Percentiles rank a stretch among this genome's conserved stretches.
phyloP scores from a whole-genome alignment of 1,140 invertebrate genomes.

The Oedothorax gibbosus region DNA sequence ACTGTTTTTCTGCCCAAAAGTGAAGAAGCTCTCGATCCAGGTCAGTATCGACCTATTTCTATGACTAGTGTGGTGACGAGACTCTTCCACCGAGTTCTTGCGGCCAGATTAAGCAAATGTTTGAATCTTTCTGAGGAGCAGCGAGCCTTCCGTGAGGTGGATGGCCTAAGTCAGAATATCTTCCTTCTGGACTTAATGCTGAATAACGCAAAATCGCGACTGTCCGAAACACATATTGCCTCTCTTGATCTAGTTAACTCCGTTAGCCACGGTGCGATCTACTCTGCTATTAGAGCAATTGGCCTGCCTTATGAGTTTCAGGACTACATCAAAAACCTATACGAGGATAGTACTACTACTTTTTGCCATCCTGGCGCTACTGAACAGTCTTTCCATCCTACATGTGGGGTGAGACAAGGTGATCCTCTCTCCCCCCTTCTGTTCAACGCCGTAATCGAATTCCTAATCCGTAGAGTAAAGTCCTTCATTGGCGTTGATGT shows the following conservation, averaged over 20 bases:
- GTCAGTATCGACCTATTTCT: background rate
- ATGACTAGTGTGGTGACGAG: background rate
- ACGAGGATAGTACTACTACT: no score
- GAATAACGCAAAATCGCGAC: background rate
- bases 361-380: no score
- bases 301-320: no score
- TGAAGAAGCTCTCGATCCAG: background rate
- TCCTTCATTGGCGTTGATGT: no score
- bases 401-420: background rate
- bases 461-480: no score
- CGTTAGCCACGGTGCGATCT: background rate
- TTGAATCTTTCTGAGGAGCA: fast-evolving
- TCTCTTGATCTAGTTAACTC: background rate
- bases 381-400: background rate
- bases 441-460: background rate
- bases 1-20: background rate
- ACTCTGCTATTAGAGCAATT: no score
- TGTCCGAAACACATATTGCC: background rate
- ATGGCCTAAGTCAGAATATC: no score
- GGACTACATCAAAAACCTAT: no score
- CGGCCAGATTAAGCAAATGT: background rate
- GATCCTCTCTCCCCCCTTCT: background rate
- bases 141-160: no score
- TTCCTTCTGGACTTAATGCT: no score
- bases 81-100: background rate